Evolutionary conservation across 2,888 invertebrate species (phyloP).

Genomic region (Caradrina clavipalpis): DNA sequence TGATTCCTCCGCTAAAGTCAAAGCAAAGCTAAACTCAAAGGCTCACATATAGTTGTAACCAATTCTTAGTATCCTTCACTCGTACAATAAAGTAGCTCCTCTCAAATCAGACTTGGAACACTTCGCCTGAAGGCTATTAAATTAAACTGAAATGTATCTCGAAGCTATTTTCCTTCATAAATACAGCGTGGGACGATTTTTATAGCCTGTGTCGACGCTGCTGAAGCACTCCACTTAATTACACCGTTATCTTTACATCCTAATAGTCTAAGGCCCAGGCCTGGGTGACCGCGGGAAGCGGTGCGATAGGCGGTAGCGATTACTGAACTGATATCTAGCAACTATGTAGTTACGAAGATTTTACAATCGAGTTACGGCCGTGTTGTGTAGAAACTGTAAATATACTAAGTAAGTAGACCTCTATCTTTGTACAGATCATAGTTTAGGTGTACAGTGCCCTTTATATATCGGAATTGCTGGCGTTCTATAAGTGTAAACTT

Average conservation of each 20-base stretch:
- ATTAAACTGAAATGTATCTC: conserved; percentile 22
- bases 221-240: conserved; percentile 44
- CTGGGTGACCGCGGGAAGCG: background rate
- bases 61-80: background rate
- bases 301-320: background rate
- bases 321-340: no score
- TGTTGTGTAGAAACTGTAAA: no score
- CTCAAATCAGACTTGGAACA: background rate
- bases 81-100: background rate
- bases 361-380: no score
- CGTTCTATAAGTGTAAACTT: no score
- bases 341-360: no score
- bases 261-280: conserved; percentile 1
- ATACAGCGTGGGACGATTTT: conserved; percentile 26
- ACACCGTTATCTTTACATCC: conserved; percentile 37
- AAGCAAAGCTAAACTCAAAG: background rate
- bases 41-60: background rate
- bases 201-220: conserved; percentile 21
- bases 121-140: background rate
- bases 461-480: background rate
- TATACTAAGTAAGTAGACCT: no score
- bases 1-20: background rate
- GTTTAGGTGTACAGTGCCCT: background rate
- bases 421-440: no score
- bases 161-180: conserved; percentile 12